Percentiles rank a stretch among this genome's conserved stretches.
These are phyloP conservation scores for Carpatolechia fugitivella DNA, from an alignment of 2,888 invertebrate species.

Conservation along the genomic window DNA sequence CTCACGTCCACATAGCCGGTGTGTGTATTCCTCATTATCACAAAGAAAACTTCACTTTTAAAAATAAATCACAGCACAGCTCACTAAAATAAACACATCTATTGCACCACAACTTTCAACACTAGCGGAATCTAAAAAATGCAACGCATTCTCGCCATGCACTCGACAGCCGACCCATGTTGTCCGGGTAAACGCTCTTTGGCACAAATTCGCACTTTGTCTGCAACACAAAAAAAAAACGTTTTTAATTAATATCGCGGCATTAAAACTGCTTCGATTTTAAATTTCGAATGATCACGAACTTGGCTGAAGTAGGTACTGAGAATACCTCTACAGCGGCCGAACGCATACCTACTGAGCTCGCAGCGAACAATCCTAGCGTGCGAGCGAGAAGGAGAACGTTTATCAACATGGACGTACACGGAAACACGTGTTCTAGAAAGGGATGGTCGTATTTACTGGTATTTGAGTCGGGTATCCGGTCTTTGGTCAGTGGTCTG, in stretches of 20 bases:
- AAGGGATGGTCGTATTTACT: slow-evolving; percentile 43
- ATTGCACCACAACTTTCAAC: slow-evolving; percentile 55
- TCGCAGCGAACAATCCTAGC: slow-evolving; percentile 18
- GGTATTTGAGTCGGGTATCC: slow-evolving; percentile 47
- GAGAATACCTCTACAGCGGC: slow-evolving; percentile 51
- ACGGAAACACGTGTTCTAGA: slow-evolving; percentile 29
- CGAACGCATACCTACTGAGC: slow-evolving; percentile 31
- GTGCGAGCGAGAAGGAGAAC: slow-evolving; percentile 41
- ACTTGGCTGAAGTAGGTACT: slow-evolving; percentile 48
- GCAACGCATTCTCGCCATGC: slow-evolving; percentile 44
- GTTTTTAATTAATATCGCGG: not conserved
- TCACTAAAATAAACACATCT: slow-evolving; percentile 35
- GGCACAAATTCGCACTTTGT: not conserved
- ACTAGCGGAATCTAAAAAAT: slow-evolving; percentile 55
- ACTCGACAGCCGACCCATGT: slow-evolving; percentile 37
- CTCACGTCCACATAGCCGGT: slow-evolving; percentile 46
- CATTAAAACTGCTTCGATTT: not conserved
- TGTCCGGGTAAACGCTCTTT: slow-evolving; percentile 14
- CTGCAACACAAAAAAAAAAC: not conserved
- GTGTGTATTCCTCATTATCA: slow-evolving; percentile 41
- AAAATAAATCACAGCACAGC: slow-evolving; percentile 29
- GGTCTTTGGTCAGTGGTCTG: slow-evolving; percentile 67
- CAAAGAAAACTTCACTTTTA: slow-evolving; percentile 27
- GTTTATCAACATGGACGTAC: slow-evolving; percentile 27
- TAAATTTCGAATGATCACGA: slow-evolving; percentile 42